Evolutionary conservation across 2,888 invertebrate species (phyloP), one percentile per base, ranked within the genome.

Genomic region (Leptinotarsa peninsularis): DNA sequence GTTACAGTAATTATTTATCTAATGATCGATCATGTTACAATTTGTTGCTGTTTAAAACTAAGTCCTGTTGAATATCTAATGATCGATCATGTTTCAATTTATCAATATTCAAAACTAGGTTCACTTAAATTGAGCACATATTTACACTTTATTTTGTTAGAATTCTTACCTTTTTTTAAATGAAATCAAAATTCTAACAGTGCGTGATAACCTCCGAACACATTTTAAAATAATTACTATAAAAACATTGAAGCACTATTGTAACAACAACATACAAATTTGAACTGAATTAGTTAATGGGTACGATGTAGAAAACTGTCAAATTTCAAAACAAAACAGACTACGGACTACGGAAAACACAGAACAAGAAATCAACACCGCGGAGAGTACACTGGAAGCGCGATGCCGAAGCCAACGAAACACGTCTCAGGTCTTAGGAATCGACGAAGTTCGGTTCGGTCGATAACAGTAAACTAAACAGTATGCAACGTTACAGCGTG

Each of bases 391-490:
- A 63, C 63, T 63, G 18, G 58, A n/a, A 63, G 63, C 43, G 43
- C 43, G 43, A 43, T 10, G 43, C 43, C 43, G 43, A 43, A 27
- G 63, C 63, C 58, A 33, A 63, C 63, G 43, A 63, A n/a, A 33
- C 63, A 63, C 63, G 63, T 63, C 63, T 63, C 63, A 63, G 17
- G 63, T 63, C 63, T 63, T 63, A 10, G 33, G 63, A 63, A 33
- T 63, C 33, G 63, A 27, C 43, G 63, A 33, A 63, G 43, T 33
- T 63, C 63, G 63, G 63, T 43, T 63, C 63, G 63, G 63, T 63
- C 63, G 63, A 63, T 63, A 63, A 63, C 63, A 33, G 63, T 63
- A 63, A 63, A 63, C 63, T 63, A 63, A 63, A 63, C 63, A 63
- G 63, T 63, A 43, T 63, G 63, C 33, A 63, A 63, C 63, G n/a